Evolutionary conservation across 2,888 invertebrate species (phyloP).

Genomic region (Epistrophe grossulariae): DNA sequence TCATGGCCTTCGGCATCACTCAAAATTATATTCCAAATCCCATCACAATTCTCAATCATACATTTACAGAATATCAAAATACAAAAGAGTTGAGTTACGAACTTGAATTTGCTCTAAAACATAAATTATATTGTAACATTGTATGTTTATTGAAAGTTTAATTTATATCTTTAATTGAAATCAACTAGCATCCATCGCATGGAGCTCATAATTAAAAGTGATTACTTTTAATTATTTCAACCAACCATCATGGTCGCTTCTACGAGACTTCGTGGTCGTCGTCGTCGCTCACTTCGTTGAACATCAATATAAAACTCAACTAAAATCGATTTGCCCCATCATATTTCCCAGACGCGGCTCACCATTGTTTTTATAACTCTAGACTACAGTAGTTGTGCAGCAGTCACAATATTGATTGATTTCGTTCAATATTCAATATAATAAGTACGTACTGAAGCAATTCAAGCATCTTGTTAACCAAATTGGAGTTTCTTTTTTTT

Average conservation of each 20-base stretch:
- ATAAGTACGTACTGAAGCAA: not conserved
- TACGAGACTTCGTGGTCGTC: not conserved
- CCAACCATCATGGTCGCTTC: not conserved
- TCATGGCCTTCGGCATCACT: constrained; percentile 45
- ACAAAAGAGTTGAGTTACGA: constrained; percentile 61
- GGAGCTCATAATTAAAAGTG: constrained; percentile 65
- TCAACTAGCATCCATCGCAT: constrained; percentile 64
- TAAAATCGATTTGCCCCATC: constrained; percentile 47
- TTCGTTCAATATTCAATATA: constrained; percentile 54
- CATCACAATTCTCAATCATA: constrained; percentile 9
- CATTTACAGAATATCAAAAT: not conserved
- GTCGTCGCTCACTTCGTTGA: not conserved
- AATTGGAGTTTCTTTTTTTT: constrained; percentile 55
- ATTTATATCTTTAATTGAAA: constrained; percentile 69
- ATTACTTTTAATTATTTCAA: constrained; percentile 71
- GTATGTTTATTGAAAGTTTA: constrained; percentile 28
- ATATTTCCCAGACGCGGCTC: not conserved
- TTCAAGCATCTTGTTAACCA: constrained; percentile 67
- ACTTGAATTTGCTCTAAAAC: constrained; percentile 34
- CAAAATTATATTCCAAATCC: not conserved
- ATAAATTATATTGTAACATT: not conserved
- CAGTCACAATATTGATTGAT: constrained; percentile 70
- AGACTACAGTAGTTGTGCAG: constrained; percentile 33
- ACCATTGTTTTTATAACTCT: constrained; percentile 26
- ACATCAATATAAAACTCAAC: constrained; percentile 3